These are phyloP conservation scores for Leucoptera coffeella DNA, from an alignment of 2,888 invertebrate species.

Conservation along the genomic window DNA sequence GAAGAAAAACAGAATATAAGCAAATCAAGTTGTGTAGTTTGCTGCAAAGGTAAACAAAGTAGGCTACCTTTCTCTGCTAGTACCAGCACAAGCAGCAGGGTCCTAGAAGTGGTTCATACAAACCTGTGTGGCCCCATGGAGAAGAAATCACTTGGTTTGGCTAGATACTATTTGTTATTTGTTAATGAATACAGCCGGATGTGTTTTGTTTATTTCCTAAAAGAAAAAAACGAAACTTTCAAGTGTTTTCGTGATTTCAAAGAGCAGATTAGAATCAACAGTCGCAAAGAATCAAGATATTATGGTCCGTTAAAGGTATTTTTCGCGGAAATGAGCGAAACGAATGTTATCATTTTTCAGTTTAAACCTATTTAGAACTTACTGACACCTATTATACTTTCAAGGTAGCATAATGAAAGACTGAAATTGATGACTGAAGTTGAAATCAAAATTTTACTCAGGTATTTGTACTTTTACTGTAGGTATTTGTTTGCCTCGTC, in stretches of 20 bases:
- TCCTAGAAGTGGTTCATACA: constrained; percentile 6
- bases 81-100: constrained; percentile 7
- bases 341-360: too few relatives aligned
- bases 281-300: constrained; percentile 6
- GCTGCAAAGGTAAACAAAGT: constrained; percentile 11
- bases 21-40: constrained; percentile 7
- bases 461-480: too few relatives aligned
- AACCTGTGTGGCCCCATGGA: constrained; percentile 8
- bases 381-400: too few relatives aligned
- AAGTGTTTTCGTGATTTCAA: constrained; percentile 7
- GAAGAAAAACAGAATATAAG: constrained; percentile 3
- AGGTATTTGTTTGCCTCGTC: too few relatives aligned
- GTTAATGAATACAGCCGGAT: constrained; percentile 8
- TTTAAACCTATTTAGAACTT: too few relatives aligned
- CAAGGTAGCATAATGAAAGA: too few relatives aligned
- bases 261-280: constrained; percentile 6
- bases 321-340: too few relatives aligned
- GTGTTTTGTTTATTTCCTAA: constrained; percentile 8
- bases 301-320: constrained; percentile 8
- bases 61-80: constrained; percentile 11
- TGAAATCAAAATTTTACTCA: too few relatives aligned
- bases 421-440: too few relatives aligned
- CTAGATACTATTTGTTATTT: constrained; percentile 8
- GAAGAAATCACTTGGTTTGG: constrained; percentile 4
- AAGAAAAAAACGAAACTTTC: too few relatives aligned